These are phyloP conservation scores for Melopsittacus undulatus DNA, from an alignment of 2,797 vertebrate species.

Conservation along the genomic window DNA sequence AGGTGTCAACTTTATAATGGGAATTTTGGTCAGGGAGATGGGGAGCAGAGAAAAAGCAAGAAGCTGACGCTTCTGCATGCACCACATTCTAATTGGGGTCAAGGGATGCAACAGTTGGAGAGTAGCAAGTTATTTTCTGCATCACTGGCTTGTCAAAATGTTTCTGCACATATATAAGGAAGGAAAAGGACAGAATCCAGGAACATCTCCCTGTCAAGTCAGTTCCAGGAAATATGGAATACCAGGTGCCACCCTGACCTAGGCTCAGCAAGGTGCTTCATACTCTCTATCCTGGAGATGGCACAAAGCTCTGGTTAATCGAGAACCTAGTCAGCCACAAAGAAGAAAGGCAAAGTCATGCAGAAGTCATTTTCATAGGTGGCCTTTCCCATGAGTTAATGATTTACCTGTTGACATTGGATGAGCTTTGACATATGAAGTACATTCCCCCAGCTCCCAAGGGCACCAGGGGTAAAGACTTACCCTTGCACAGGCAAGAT, in stretches of 20 bases:
- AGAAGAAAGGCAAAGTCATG: neutral
- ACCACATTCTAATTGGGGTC: slow-evolving; percentile 70
- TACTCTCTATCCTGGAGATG: neutral
- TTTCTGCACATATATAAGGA: slow-evolving; percentile 28
- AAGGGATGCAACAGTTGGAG: slow-evolving; percentile 38
- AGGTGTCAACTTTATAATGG: slow-evolving; percentile 43
- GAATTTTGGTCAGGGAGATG: slow-evolving; percentile 46
- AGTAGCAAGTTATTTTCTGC: slow-evolving; percentile 47
- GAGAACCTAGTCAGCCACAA: neutral
- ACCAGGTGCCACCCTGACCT: neutral
- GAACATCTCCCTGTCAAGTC: neutral
- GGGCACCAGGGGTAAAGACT: neutral
- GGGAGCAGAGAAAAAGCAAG: neutral
- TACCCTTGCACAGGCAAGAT: neutral
- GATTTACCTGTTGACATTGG: neutral
- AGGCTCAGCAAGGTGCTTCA: neutral
- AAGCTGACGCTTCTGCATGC: slow-evolving; percentile 56
- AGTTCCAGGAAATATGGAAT: neutral
- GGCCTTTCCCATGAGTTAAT: neutral
- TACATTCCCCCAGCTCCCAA: neutral
- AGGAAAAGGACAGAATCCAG: neutral
- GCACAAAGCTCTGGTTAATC: neutral
- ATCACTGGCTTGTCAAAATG: slow-evolving; percentile 49
- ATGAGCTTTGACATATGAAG: neutral
- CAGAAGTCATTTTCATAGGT: neutral